Evolutionary conservation across 2,113 vertebrate species (phyloP).

Genomic region (Rhinoderma darwinii): DNA sequence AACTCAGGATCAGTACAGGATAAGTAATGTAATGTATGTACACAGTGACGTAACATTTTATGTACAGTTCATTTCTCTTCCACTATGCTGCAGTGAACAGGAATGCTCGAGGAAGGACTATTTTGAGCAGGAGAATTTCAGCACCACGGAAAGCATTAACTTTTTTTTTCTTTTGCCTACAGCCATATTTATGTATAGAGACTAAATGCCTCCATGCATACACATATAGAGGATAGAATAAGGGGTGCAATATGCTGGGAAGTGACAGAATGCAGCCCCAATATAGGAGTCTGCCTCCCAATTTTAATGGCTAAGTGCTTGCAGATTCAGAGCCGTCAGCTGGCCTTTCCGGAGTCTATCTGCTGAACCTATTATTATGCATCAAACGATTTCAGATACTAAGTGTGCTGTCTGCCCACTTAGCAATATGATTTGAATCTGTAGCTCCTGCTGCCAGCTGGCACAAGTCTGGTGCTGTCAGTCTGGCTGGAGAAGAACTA

Average conservation of each 20-base stretch:
- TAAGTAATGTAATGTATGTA: too few relatives aligned
- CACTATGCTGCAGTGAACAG: not conserved
- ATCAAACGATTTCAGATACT: slow-evolving; percentile 25
- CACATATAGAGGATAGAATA: not conserved
- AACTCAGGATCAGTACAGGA: too few relatives aligned
- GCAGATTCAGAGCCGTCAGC: not conserved
- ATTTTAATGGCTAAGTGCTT: not conserved
- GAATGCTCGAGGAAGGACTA: not conserved
- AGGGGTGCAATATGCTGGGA: not conserved
- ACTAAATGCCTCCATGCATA: not conserved
- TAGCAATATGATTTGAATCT: slow-evolving; percentile 32
- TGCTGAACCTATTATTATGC: slow-evolving; percentile 4
- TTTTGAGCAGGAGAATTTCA: not conserved
- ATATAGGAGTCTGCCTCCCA: not conserved
- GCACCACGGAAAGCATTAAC: not conserved
- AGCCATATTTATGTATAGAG: too few relatives aligned
- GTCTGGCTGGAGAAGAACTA: not conserved
- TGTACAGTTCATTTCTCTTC: too few relatives aligned
- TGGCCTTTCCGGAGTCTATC: not conserved
- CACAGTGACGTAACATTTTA: too few relatives aligned
- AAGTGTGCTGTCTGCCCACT: slow-evolving; percentile 50
- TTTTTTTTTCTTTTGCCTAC: too few relatives aligned
- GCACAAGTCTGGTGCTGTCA: not conserved
- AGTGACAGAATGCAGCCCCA: not conserved
- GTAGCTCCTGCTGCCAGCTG: slow-evolving; percentile 22